Conservation (phyloP, 2,113 vertebrate species). For the Hystrix cristata region DNA sequence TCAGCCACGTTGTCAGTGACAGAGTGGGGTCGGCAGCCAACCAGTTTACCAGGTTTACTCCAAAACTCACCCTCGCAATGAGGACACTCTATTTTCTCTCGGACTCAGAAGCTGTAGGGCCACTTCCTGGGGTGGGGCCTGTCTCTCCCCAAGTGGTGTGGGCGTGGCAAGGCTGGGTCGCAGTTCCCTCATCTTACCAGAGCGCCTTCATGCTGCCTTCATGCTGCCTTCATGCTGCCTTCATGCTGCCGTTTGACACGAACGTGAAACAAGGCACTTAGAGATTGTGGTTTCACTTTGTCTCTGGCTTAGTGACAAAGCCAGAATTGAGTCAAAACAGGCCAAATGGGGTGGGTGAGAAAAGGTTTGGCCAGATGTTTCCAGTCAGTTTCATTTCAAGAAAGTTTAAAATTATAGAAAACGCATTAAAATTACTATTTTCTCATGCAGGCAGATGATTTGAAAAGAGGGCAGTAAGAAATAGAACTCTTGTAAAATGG, state of each 20-base stretch:
- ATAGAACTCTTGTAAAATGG: neutral
- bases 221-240: too few relatives aligned
- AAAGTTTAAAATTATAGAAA: neutral
- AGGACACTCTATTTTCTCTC: neutral
- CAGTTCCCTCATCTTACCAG: accelerated
- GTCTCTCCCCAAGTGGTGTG: neutral
- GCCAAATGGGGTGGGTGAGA: neutral
- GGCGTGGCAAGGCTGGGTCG: neutral
- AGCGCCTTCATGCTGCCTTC: too few relatives aligned
- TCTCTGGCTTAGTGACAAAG: neutral
- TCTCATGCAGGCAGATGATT: neutral
- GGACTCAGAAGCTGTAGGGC: neutral
- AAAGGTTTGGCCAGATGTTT: neutral
- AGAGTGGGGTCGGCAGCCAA: neutral
- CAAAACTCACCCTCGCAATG: neutral
- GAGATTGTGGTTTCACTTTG: neutral
- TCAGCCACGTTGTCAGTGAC: neutral
- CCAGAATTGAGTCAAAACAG: neutral
- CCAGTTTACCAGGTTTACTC: neutral
- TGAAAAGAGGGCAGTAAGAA: neutral
- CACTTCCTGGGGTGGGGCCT: neutral
- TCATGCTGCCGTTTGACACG: neutral
- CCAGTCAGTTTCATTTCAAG: neutral
- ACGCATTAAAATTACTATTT: neutral
- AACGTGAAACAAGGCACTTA: neutral